A percentile compares a stretch with the other conserved stretches of the same genome.
Evolutionary conservation across 2,113 vertebrate species (phyloP).

Genomic region (Isurus oxyrinchus): DNA sequence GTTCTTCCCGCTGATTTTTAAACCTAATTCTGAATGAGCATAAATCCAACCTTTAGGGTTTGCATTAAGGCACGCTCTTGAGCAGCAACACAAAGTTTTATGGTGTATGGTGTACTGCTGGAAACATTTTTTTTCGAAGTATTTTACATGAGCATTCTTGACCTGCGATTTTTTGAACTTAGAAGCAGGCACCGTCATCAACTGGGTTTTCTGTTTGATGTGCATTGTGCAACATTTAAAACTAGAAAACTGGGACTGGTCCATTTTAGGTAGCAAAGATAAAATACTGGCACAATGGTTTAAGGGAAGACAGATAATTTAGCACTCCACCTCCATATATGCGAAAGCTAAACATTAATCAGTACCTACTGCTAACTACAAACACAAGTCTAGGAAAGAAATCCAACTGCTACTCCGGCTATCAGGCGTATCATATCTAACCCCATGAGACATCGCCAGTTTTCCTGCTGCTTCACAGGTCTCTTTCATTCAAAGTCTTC

Average conservation of each 20-base stretch:
- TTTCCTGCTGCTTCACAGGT: background rate
- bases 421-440: background rate
- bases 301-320: background rate
- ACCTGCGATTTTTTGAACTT: too few species aligned
- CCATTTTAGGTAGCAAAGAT: too few species aligned
- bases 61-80: too few species aligned
- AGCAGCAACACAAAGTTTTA: too few species aligned
- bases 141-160: too few species aligned
- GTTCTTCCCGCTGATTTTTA: background rate
- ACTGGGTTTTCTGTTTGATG: too few species aligned
- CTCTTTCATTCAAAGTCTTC: background rate
- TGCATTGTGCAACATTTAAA: too few species aligned
- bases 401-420: background rate
- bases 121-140: too few species aligned
- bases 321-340: background rate
- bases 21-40: background rate
- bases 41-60: background rate
- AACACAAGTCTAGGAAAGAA: background rate
- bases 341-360: background rate
- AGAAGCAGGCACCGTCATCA: too few species aligned
- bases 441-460: background rate
- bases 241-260: too few species aligned
- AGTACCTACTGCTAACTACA: background rate
- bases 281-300: background rate
- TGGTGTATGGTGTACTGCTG: too few species aligned